phyloP scores from a whole-genome alignment of 2,797 vertebrate species.

The Lophius americanus region DNA sequence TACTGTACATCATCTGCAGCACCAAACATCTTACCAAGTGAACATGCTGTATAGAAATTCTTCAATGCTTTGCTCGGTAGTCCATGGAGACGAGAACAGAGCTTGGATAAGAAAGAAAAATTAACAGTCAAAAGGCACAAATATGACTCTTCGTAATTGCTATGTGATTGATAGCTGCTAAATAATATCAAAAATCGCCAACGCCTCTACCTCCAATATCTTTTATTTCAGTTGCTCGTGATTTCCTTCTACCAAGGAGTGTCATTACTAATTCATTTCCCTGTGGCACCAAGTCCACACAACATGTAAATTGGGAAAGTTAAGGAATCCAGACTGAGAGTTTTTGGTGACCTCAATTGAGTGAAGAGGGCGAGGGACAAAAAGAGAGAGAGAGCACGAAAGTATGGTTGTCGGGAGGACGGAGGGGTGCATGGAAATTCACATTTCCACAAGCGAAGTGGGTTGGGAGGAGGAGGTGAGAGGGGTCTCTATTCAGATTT shows the following conservation, averaged over 20 bases:
- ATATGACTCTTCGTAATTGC: no score
- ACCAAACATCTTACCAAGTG: background rate
- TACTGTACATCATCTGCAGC: no score
- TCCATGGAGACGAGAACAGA: no score
- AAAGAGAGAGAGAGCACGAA: background rate
- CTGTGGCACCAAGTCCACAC: background rate
- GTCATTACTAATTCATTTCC: no score
- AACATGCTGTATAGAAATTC: no score
- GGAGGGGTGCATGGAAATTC: conserved; percentile 26
- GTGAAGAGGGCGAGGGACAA: conserved; percentile 6
- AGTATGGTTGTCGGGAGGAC: conserved; percentile 21
- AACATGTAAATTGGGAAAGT: conserved; percentile 19
- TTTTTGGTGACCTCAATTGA: background rate
- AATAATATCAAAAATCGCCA: no score
- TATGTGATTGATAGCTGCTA: no score
- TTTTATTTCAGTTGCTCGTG: background rate
- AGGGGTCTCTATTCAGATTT: conserved; percentile 53
- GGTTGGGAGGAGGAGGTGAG: conserved; percentile 33
- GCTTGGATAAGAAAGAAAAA: no score
- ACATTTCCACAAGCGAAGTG: conserved; percentile 55
- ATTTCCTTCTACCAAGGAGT: background rate
- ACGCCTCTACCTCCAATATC: background rate
- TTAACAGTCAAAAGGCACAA: no score
- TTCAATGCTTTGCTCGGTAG: no score
- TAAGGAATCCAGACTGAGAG: background rate